These are phyloP conservation scores for Clostera curtula DNA, from an alignment of 2,888 invertebrate genomes.

Conservation along the genomic window DNA sequence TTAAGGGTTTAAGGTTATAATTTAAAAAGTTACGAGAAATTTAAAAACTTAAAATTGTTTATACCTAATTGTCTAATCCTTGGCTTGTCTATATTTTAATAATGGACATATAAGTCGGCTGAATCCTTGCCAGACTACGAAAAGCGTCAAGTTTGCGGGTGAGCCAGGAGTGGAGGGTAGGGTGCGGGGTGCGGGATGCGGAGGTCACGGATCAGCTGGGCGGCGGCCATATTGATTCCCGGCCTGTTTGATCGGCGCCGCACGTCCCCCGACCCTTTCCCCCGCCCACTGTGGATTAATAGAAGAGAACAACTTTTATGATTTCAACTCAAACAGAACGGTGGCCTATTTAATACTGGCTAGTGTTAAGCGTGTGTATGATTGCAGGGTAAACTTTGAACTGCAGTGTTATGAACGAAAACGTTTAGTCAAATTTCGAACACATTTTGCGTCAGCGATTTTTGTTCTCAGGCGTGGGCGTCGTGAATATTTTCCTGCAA, in stretches of 20 bases:
- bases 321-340: conserved; percentile 69
- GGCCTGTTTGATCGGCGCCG: conserved; percentile 71
- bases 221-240: conserved; percentile 74
- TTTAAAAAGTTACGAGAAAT: neutral
- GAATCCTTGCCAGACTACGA: too few relatives aligned
- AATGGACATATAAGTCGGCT: too few relatives aligned
- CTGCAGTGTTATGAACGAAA: too few relatives aligned
- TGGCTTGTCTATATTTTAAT: too few relatives aligned
- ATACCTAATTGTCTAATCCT: too few relatives aligned
- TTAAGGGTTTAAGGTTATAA: too few relatives aligned
- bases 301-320: conserved; percentile 73
- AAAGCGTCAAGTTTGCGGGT: conserved; percentile 54
- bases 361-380: too few relatives aligned
- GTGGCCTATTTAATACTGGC: conserved; percentile 41
- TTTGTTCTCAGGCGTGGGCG: too few relatives aligned
- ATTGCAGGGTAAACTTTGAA: conserved; percentile 11
- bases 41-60: neutral
- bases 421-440: too few relatives aligned
- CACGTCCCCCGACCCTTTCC: conserved; percentile 40
- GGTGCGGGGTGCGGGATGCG: conserved; percentile 44
- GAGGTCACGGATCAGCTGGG: conserved; percentile 74
- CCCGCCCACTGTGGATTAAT: conserved; percentile 58
- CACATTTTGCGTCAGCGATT: too few relatives aligned
- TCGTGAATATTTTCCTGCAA: too few relatives aligned
- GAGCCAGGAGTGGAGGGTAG: conserved; percentile 27